These are phyloP conservation scores for Paramisgurnus dabryanus DNA, from an alignment of 2,113 vertebrate genomes.

Conservation along the genomic window DNA sequence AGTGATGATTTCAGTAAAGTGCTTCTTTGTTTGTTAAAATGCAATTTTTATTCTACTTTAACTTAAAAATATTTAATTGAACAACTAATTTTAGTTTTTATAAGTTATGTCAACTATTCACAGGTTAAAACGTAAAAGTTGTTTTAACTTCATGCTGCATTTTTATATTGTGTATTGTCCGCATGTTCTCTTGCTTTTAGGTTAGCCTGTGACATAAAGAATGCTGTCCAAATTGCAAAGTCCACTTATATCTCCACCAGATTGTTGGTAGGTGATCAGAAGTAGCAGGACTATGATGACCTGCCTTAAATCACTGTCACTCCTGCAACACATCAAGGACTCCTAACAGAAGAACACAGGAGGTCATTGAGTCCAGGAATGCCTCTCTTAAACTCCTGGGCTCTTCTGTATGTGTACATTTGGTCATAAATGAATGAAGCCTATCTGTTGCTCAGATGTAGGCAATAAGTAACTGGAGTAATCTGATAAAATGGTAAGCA, in stretches of 20 bases:
- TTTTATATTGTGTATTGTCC: not conserved
- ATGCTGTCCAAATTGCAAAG: constrained; percentile 14
- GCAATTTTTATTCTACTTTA: too few species aligned
- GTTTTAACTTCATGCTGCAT: too few species aligned
- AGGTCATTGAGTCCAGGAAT: constrained; percentile 67
- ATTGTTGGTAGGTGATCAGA: constrained; percentile 33
- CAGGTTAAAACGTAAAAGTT: too few species aligned
- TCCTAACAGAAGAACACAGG: constrained; percentile 48
- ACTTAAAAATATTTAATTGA: too few species aligned
- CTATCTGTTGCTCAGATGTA: constrained; percentile 16
- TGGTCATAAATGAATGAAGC: constrained; percentile 29
- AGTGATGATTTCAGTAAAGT: not conserved
- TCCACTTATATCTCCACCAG: constrained; percentile 53
- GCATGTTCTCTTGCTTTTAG: not conserved
- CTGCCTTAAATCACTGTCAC: constrained; percentile 30
- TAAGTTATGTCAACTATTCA: too few species aligned
- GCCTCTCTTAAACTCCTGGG: constrained; percentile 44
- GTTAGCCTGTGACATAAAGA: not conserved
- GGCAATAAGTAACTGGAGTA: not conserved
- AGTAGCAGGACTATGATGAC: constrained; percentile 17
- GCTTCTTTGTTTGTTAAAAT: not conserved
- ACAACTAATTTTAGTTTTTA: too few species aligned
- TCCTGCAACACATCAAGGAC: not conserved
- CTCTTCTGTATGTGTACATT: constrained; percentile 40
- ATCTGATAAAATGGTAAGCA: not conserved